A percentile compares a stretch with the other conserved stretches of the same genome.
phyloP scores from a whole-genome alignment of 2,797 vertebrate species.

The Dicrostonyx torquatus region DNA sequence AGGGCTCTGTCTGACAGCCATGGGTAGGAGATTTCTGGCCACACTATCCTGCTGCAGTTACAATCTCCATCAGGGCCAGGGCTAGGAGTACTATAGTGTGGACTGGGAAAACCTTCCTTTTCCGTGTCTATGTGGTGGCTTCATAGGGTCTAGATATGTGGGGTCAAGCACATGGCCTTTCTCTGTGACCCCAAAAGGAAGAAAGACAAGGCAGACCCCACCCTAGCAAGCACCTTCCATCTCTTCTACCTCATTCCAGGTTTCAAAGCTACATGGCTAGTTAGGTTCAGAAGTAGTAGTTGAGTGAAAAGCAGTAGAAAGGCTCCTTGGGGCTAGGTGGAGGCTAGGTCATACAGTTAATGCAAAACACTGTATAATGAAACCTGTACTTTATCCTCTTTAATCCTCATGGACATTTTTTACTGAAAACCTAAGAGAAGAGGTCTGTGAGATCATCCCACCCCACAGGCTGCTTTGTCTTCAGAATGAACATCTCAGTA shows the following conservation, averaged over 20 bases:
- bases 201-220: not conserved
- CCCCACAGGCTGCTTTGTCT: not conserved
- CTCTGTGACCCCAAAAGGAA: not conserved
- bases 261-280: not conserved
- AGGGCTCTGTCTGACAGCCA: not conserved
- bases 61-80: not conserved
- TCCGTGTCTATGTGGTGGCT: not conserved
- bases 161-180: not conserved
- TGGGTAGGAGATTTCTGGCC: not conserved
- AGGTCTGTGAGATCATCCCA: not conserved
- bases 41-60: not conserved
- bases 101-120: not conserved
- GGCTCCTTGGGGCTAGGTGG: not conserved
- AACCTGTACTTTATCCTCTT: not conserved
- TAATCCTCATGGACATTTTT: not conserved
- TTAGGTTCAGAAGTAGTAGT: not conserved
- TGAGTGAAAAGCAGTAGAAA: not conserved
- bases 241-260: not conserved
- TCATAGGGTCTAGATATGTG: not conserved
- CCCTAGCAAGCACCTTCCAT: too few relatives aligned
- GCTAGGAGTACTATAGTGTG: not conserved
- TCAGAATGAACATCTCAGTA: not conserved
- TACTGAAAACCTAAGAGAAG: not conserved
- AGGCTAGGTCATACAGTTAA: not conserved
- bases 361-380: not conserved